Evolutionary conservation across 2,888 invertebrate species (phyloP).

Genomic region (Flabesymbios commensalis): DNA sequence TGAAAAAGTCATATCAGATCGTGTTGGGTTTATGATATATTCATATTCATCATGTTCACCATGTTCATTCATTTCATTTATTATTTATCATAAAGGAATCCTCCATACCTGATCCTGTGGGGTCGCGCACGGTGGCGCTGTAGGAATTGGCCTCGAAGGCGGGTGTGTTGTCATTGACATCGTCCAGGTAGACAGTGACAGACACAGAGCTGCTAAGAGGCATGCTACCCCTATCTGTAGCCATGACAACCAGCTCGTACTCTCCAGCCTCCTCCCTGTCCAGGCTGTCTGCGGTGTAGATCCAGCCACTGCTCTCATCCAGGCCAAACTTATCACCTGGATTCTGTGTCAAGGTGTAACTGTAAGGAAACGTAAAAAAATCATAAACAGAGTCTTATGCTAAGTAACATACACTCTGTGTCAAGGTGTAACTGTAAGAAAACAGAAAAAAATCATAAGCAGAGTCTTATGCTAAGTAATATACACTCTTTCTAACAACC

Average conservation of each 20-base stretch:
- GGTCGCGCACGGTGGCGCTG: slow-evolving; percentile 81
- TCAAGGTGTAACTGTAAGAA: slow-evolving; percentile 20
- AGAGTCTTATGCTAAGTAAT: background rate
- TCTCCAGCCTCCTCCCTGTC: slow-evolving; percentile 74
- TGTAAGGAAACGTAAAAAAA: background rate
- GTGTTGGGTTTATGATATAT: too few species aligned
- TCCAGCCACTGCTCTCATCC: slow-evolving; percentile 77
- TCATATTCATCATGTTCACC: too few species aligned
- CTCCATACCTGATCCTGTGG: slow-evolving; percentile 73
- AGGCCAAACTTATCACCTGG: slow-evolving; percentile 61
- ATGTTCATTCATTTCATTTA: too few species aligned
- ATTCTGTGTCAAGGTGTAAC: slow-evolving; percentile 19
- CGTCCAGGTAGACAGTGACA: slow-evolving; percentile 83
- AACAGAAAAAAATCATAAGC: background rate
- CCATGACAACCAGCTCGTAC: slow-evolving; percentile 57
- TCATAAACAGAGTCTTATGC: background rate
- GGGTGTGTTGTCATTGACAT: slow-evolving; percentile 92
- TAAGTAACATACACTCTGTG: background rate
- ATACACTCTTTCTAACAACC: background rate
- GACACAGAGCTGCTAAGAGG: slow-evolving; percentile 81
- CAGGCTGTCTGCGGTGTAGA: slow-evolving; percentile 70
- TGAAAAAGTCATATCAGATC: too few species aligned
- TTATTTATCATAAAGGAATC: too few species aligned
- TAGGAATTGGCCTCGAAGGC: slow-evolving; percentile 70
- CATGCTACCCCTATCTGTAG: slow-evolving; percentile 50